phyloP scores from a whole-genome alignment of 1,140 invertebrate species.

The Platyura marginata region DNA sequence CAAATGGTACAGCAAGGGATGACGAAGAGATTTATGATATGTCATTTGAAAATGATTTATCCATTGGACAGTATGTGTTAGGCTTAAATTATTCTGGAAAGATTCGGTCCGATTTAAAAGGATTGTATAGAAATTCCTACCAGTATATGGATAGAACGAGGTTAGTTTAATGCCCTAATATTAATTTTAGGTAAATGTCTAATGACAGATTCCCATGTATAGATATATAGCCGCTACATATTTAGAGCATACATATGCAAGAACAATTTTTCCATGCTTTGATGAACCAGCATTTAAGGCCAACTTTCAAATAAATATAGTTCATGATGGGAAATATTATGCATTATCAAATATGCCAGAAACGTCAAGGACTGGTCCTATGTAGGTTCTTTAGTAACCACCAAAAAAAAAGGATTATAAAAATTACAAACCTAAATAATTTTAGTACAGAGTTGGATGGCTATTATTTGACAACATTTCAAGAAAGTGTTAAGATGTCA shows the following conservation, averaged over 20 bases:
- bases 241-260: constrained; percentile 49
- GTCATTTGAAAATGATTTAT: neutral
- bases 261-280: constrained; percentile 57
- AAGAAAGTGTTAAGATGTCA: neutral
- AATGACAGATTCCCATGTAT: no score
- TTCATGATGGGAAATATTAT: constrained; percentile 15
- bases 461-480: neutral
- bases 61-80: neutral
- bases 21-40: neutral
- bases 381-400: neutral
- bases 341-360: constrained; percentile 27
- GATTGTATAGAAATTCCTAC: neutral
- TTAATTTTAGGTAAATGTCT: no score
- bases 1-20: neutral
- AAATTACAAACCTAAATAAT: no score
- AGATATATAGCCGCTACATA: constrained; percentile 42
- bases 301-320: constrained; percentile 34
- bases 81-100: neutral
- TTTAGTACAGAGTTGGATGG: neutral
- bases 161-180: neutral
- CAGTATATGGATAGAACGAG: neutral
- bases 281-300: constrained; percentile 61
- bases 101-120: neutral
- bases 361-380: neutral
- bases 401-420: no score